Base-by-base conservation (phyloP, 2,797 vertebrate genomes). In the Prionace glauca region DNA sequence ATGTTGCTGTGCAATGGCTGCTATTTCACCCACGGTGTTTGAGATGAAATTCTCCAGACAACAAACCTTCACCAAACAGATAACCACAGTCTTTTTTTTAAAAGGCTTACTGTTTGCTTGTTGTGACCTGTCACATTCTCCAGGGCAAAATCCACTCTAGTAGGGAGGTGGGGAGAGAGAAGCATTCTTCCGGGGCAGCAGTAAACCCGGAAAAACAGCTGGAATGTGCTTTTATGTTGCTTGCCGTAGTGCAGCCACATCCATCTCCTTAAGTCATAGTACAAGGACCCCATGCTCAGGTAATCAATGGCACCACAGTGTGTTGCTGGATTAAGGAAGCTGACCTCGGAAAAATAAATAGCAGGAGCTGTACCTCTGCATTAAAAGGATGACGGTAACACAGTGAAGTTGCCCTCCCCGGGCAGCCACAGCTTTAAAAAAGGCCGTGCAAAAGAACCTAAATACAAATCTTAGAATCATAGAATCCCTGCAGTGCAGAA, bases 31-130 rank as follows among this genome's bases (percentile, higher is more conserved):
- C 60, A 90, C 11, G 32, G 86, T 88, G 26, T 60, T 29, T 32
- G 9, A 29, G 29, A 88, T 88, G 26, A 56, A 88, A 26, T 60
- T 91, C 32, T 84, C 29, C 5, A 36, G 56, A 91, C 32, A 65
- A 18, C 88, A 65, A 91, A 91, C n/a, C 88, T n/a, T 91, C 88
- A 91, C 88, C 81, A 62, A 32, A 14, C 87, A 91, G 88, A n/a
- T 36, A 65, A 91, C 12, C 32, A 24, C 26, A 65, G 62, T 32
- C 29, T n/a, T 91, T 90, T 65, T 7, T 72, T 72, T 72, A 24
- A 62, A 60, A 10, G 22, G 26, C 65, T 41, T 93, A 65, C 65
- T 26, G 65, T 93, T 93, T 69, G 91, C 65, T 71, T 69, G 36
- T 93, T 41, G 65, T 93, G 91, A 93, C 90, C 56, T 36, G 60